Percentiles rank a stretch among this genome's conserved stretches.
Evolutionary conservation across 30 jellyfish, hydroid and myxozoan species (phyloP).

Genomic region (Phacellophora camtschatica): DNA sequence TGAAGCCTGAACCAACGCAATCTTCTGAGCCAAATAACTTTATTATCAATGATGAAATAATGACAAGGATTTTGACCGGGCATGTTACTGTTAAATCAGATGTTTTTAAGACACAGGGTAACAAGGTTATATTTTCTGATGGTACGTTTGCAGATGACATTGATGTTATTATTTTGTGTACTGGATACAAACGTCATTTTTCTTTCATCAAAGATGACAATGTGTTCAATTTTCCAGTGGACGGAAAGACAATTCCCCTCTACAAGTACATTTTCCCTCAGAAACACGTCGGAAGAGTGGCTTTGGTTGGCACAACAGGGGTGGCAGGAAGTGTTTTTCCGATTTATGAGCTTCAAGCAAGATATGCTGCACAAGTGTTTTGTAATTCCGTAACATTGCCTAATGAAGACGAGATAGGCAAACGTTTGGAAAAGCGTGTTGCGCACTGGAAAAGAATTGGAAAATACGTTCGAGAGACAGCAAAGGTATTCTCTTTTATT

Average conservation of each 20-base stretch:
- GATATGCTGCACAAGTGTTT: constrained; percentile 81
- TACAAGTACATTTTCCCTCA: constrained; percentile 69
- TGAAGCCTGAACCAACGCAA: background rate
- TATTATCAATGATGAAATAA: constrained; percentile 60
- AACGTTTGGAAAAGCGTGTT: background rate
- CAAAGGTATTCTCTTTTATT: background rate
- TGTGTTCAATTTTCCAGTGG: background rate
- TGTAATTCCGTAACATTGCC: constrained; percentile 66
- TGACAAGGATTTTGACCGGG: constrained; percentile 67
- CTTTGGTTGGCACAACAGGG: constrained; percentile 70
- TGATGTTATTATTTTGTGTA: constrained; percentile 69
- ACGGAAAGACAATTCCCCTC: constrained; percentile 60
- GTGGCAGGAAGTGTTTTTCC: constrained; percentile 62
- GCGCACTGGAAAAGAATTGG: constrained; percentile 1
- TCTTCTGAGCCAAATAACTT: background rate
- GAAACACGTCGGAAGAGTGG: constrained; percentile 49
- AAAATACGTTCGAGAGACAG: constrained; percentile 3
- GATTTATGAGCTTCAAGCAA: constrained; percentile 81
- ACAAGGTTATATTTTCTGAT: constrained; percentile 43
- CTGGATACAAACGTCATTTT: constrained; percentile 77
- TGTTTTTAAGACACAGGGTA: background rate
- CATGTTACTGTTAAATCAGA: constrained; percentile 21
- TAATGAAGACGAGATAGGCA: constrained; percentile 41
- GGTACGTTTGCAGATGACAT: constrained; percentile 51
- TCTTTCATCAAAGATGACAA: constrained; percentile 46